Percentiles rank a stretch among this genome's conserved stretches.
Conservation (phyloP, 1,140 invertebrate genomes). For the Diploscapter pachys region DNA sequence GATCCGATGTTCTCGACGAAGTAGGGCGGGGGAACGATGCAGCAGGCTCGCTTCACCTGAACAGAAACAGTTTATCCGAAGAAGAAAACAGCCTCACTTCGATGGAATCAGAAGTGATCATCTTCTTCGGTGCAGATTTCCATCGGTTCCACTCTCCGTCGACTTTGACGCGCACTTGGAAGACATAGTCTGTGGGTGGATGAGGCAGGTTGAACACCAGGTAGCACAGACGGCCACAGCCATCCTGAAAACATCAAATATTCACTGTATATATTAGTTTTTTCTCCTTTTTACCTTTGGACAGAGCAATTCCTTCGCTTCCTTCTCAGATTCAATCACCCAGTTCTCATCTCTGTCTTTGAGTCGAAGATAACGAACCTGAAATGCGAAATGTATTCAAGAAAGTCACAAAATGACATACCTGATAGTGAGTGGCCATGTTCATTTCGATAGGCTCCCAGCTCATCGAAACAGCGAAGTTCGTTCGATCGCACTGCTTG, state of each 20-base stretch:
- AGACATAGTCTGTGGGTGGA: constrained; percentile 50
- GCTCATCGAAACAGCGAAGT: constrained; percentile 53
- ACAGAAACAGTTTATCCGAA: not conserved
- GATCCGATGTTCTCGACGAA: constrained; percentile 54
- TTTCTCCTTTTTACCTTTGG: constrained; percentile 27
- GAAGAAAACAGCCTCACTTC: constrained; percentile 45
- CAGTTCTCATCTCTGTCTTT: constrained; percentile 46
- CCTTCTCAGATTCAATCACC: constrained; percentile 44
- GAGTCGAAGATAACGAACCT: constrained; percentile 50
- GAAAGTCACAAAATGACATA: constrained; percentile 10
- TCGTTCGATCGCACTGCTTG: constrained; percentile 54
- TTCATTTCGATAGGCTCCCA: constrained; percentile 56
- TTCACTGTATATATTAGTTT: no score
- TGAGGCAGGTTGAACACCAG: constrained; percentile 56
- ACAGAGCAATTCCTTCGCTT: constrained; percentile 50
- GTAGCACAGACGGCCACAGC: constrained; percentile 52
- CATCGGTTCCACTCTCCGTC: constrained; percentile 57
- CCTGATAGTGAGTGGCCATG: constrained; percentile 54
- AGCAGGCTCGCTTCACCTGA: constrained; percentile 39
- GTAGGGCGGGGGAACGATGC: constrained; percentile 58
- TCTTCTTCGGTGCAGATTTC: constrained; percentile 50
- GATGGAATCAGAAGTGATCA: constrained; percentile 42
- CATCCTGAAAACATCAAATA: constrained; percentile 32
- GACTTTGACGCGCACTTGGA: constrained; percentile 57
- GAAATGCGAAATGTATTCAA: not conserved